Percentiles rank a stretch among this genome's conserved stretches.
phyloP scores from a whole-genome alignment of 2,797 vertebrate species.

The Podargus strigoides region DNA sequence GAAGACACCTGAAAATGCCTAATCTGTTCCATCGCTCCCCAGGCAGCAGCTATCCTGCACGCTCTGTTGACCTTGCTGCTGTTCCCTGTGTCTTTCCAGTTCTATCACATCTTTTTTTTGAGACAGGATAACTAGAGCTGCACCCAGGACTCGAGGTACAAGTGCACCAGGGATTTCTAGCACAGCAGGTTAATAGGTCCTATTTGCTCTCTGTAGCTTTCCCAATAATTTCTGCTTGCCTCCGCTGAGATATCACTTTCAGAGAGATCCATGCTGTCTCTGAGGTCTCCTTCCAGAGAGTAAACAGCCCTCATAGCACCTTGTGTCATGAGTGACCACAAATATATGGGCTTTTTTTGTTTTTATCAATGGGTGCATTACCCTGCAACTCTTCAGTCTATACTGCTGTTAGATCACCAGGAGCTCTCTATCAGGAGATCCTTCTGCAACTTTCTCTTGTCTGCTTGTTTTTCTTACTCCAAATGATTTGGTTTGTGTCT shows the following conservation, averaged over 20 bases:
- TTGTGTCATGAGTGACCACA: neutral
- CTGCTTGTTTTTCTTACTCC: neutral
- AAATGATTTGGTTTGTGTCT: neutral
- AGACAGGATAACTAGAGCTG: slow-evolving; percentile 6
- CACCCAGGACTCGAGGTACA: neutral
- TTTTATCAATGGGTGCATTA: neutral
- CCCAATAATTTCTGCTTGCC: neutral
- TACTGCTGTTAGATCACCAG: neutral
- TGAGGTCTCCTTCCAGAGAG: neutral
- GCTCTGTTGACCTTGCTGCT: neutral
- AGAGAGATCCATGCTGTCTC: neutral
- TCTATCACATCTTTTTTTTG: neutral
- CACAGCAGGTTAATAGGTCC: neutral
- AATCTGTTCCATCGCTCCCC: neutral
- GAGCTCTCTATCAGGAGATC: neutral
- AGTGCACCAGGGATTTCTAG: neutral
- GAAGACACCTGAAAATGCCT: slow-evolving; percentile 11
- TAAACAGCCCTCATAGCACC: neutral
- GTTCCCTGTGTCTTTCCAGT: slow-evolving; percentile 3
- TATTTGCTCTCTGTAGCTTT: neutral
- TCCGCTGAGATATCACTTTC: neutral
- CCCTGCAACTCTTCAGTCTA: neutral
- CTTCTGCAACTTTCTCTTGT: neutral
- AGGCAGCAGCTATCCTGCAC: neutral
- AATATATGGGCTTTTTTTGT: no score